These are phyloP conservation scores for Melinaea menophilus DNA, from an alignment of 2,888 invertebrate genomes.

Conservation along the genomic window DNA sequence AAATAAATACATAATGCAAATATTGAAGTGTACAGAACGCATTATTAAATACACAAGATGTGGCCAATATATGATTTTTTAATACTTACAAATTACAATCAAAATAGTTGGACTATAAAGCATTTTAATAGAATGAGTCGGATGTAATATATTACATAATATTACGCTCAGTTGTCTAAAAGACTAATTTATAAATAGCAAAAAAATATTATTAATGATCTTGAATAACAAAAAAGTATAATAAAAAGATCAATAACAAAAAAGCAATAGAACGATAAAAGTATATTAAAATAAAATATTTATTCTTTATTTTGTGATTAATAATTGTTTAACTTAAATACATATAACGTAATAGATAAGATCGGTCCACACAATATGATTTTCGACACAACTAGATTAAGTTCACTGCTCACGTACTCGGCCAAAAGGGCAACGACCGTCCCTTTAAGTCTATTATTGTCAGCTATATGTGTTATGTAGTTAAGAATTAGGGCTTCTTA, in stretches of 20 bases:
- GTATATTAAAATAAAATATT: not conserved
- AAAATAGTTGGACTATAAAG: no score
- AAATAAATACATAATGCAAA: not conserved
- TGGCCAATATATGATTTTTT: no score
- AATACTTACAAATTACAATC: no score
- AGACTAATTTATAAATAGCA: no score
- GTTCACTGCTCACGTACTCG: constrained; percentile 43
- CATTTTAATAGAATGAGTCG: no score
- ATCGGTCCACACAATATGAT: constrained; percentile 25
- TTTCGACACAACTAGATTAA: constrained; percentile 35
- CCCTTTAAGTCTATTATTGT: constrained; percentile 48
- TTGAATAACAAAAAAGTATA: no score
- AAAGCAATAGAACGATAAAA: no score
- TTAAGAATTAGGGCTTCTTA: constrained; percentile 21
- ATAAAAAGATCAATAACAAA: no score
- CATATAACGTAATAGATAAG: constrained; percentile 25
- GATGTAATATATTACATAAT: no score
- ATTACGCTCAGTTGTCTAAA: no score
- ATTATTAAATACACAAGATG: not conserved
- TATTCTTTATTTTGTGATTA: not conserved
- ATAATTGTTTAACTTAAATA: not conserved
- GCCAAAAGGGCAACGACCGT: constrained; percentile 60
- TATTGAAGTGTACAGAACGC: not conserved
- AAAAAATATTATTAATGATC: no score
- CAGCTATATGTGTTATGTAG: constrained; percentile 36